Evolutionary conservation across 1,140 invertebrate species (phyloP).

Genomic region (Lethrus apterus): DNA sequence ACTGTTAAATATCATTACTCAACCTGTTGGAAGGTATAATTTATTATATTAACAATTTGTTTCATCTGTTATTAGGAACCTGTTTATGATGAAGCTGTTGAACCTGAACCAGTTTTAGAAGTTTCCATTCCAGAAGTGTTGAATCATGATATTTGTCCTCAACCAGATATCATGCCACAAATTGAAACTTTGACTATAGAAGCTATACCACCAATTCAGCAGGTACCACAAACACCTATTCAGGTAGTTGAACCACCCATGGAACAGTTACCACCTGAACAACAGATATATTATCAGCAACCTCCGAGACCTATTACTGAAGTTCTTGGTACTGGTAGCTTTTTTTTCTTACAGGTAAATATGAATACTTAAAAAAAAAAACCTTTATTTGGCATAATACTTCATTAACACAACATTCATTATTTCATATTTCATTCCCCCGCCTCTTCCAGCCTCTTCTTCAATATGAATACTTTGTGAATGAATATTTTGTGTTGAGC

Average conservation of each 20-base stretch:
- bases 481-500: not conserved
- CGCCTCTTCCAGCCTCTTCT: not conserved
- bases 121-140: constrained; percentile 1
- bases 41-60: not conserved
- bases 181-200: constrained; percentile 37
- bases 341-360: constrained; percentile 62
- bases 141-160: constrained; percentile 5
- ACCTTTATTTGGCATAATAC: too few species aligned
- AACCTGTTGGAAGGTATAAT: not conserved
- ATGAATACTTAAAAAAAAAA: too few species aligned
- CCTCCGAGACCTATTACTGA: constrained; percentile 56
- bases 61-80: not conserved
- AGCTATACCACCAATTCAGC: constrained; percentile 16
- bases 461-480: not conserved
- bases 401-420: too few species aligned
- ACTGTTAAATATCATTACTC: not conserved
- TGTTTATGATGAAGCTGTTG: constrained; percentile 1
- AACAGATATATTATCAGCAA: constrained; percentile 32
- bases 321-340: constrained; percentile 62
- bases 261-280: constrained; percentile 38
- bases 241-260: constrained; percentile 14
- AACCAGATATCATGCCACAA: constrained; percentile 17
- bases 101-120: constrained; percentile 5
- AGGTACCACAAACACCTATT: not conserved
- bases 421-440: not conserved